Conservation (phyloP, 1,140 invertebrate genomes). For the Brachionus manjavacas region DNA sequence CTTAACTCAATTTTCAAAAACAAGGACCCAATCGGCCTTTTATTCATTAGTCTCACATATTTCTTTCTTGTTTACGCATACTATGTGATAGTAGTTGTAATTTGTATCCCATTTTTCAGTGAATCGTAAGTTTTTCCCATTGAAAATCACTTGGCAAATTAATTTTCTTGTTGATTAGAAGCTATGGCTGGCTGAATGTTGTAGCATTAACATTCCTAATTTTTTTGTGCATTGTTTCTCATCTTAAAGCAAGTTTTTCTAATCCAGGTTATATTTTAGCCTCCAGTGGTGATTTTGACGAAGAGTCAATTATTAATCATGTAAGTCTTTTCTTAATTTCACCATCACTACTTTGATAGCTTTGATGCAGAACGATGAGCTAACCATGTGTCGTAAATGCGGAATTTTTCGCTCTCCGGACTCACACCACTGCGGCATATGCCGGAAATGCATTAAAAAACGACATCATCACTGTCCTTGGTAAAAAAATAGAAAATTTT, state of each 20-base stretch:
- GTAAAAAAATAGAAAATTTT: not conserved
- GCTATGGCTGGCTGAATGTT: not conserved
- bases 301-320: not conserved
- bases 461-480: conserved; percentile 27
- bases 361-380: not conserved
- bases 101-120: not conserved
- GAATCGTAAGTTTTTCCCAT: not conserved
- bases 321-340: not conserved
- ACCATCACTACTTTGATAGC: not conserved
- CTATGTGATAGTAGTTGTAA: not conserved
- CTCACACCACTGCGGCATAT: conserved; percentile 3
- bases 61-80: conserved; percentile 18
- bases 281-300: not conserved
- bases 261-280: not conserved
- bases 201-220: not conserved
- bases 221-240: conserved; percentile 7
- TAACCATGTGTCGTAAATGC: not conserved
- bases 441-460: conserved; percentile 19
- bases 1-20: not conserved
- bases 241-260: conserved; percentile 25
- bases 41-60: not conserved
- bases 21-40: not conserved
- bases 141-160: not conserved
- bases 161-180: not conserved
- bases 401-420: not conserved